These are phyloP conservation scores for Forbesichthys agassizii DNA, from an alignment of 2,113 vertebrate genomes.

Conservation along the genomic window DNA sequence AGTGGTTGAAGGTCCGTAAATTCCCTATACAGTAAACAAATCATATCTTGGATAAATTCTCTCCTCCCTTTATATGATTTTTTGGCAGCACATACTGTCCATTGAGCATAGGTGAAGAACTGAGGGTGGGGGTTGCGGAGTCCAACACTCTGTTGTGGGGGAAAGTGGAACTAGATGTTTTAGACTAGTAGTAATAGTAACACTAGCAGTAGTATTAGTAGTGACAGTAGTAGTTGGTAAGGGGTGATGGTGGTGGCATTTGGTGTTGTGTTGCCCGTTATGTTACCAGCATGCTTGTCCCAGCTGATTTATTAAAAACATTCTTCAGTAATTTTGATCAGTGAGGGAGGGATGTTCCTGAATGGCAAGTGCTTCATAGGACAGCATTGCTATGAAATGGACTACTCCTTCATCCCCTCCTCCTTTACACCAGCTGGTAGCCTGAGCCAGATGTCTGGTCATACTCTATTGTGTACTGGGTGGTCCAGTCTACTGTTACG, in stretches of 20 bases:
- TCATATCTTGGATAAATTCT: constrained; percentile 4
- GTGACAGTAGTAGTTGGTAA: background rate
- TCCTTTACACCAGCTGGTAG: constrained; percentile 94
- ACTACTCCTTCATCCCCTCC: background rate
- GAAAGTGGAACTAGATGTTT: constrained; percentile 14
- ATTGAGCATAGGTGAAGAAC: constrained; percentile 66
- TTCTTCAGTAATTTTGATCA: constrained; percentile 70
- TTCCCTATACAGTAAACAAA: too few species aligned
- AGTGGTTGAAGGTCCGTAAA: background rate
- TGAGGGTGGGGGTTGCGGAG: constrained; percentile 69
- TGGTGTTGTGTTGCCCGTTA: constrained; percentile 69
- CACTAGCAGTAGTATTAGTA: background rate
- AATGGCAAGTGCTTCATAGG: constrained; percentile 80
- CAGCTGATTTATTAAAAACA: constrained; percentile 58
- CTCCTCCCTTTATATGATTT: constrained; percentile 57
- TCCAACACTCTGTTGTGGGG: constrained; percentile 15
- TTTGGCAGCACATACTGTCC: constrained; percentile 86
- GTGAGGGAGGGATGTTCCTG: constrained; percentile 79
- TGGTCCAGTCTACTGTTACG: constrained; percentile 94
- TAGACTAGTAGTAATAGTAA: constrained; percentile 41
- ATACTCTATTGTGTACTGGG: constrained; percentile 98
- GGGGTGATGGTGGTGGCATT: constrained; percentile 3
- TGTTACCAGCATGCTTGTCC: constrained; percentile 88
- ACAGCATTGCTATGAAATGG: constrained; percentile 72
- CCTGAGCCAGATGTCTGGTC: constrained; percentile 97